A percentile compares a stretch with the other conserved stretches of the same genome.
These are phyloP conservation scores for Leptopilina clavipes DNA, from an alignment of 1,140 invertebrate genomes.

Conservation along the genomic window DNA sequence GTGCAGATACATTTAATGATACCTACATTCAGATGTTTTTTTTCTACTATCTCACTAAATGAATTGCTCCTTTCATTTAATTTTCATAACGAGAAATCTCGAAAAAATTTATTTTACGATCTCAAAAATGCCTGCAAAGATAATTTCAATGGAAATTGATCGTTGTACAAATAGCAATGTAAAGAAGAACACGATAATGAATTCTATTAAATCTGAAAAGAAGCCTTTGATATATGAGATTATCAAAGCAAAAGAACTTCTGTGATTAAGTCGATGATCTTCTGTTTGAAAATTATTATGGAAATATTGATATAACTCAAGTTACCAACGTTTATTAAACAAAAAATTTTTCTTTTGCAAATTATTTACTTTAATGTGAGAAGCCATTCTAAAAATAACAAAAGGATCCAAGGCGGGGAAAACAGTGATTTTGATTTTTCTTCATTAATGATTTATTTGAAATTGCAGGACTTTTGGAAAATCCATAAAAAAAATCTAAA, in stretches of 20 bases:
- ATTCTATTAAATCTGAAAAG: not conserved
- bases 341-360: no score
- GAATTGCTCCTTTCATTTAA: not conserved
- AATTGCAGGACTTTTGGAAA: no score
- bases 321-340: no score
- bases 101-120: not conserved
- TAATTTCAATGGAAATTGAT: not conserved
- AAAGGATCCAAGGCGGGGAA: no score
- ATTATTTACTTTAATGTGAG: no score
- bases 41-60: not conserved
- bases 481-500: no score
- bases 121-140: not conserved
- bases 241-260: slow-evolving; percentile 8
- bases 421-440: no score
- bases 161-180: not conserved
- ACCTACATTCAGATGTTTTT: slow-evolving; percentile 48
- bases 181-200: slow-evolving; percentile 26
- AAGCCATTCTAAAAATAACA: no score
- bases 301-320: no score
- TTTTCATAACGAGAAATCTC: not conserved
- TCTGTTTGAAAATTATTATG: no score
- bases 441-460: no score
- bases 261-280: not conserved
- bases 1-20: slow-evolving; percentile 54
- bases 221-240: not conserved